A percentile compares a stretch with the other conserved stretches of the same genome.
Evolutionary conservation across 2,113 vertebrate species (phyloP).

Genomic region (Epinephelus moara): DNA sequence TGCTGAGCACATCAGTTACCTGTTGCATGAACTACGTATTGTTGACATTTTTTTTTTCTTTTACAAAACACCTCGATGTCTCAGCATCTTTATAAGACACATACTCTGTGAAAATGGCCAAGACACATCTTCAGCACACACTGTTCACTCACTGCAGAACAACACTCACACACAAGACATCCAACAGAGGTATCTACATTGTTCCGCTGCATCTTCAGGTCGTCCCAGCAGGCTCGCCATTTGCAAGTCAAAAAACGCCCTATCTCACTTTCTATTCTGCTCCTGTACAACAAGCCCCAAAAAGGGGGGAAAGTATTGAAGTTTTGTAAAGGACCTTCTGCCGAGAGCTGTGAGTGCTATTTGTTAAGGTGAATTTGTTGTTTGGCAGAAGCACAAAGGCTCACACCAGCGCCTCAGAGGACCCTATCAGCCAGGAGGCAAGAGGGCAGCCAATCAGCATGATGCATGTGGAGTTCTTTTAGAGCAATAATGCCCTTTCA

Average conservation of each 20-base stretch:
- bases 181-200: background rate
- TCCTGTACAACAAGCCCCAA: background rate
- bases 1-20: background rate
- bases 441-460: slow-evolving; percentile 27
- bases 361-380: slow-evolving; percentile 30
- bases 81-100: background rate
- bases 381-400: slow-evolving; percentile 23
- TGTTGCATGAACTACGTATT: too few relatives aligned
- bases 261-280: slow-evolving; percentile 1
- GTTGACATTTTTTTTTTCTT: background rate
- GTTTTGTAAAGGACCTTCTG: slow-evolving; percentile 13
- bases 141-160: background rate
- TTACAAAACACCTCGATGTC: background rate
- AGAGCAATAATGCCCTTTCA: slow-evolving; percentile 8
- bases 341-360: slow-evolving; percentile 1
- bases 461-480: slow-evolving; percentile 20
- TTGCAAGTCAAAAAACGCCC: background rate
- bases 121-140: background rate
- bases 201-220: background rate
- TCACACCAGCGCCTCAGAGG: slow-evolving; percentile 1
- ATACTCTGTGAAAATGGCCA: background rate
- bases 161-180: background rate
- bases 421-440: background rate
- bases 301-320: background rate
- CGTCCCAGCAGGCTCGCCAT: background rate